A percentile compares a stretch with the other conserved stretches of the same genome.
Conservation (phyloP, 2,797 vertebrate species). For the Phrynocephalus forsythii region DNA sequence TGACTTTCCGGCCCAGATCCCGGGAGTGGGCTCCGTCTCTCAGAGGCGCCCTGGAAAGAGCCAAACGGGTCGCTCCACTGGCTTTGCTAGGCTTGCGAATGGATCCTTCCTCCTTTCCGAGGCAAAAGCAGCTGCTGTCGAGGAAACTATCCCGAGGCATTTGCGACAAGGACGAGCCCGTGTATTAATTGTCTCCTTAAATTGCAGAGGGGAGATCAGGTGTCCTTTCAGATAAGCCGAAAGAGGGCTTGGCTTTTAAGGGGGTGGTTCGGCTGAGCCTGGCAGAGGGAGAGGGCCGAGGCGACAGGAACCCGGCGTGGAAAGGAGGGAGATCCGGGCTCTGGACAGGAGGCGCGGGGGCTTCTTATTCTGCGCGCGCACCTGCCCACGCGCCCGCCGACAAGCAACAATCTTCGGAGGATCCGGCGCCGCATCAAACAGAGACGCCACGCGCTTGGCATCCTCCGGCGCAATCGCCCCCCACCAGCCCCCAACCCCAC, state of each 20-base stretch:
- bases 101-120: neutral
- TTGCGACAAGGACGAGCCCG: conserved; percentile 32
- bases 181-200: conserved; percentile 53
- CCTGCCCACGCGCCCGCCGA: no score
- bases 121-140: conserved; percentile 23
- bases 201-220: conserved; percentile 42
- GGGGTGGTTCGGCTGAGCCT: neutral
- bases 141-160: conserved; percentile 34
- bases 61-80: neutral
- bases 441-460: no score
- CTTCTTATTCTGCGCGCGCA: neutral
- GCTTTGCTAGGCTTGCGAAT: no score
- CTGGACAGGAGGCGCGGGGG: neutral
- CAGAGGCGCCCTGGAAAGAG: no score
- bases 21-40: no score
- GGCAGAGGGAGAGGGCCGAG: neutral
- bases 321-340: no score
- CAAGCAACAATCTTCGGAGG: no score
- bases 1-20: no score
- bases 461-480: neutral
- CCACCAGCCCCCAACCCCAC: neutral
- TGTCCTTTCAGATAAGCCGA: conserved; percentile 27
- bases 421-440: no score
- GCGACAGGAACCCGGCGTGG: no score
- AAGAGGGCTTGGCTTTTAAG: no score